Evolutionary conservation across 2,113 vertebrate species (phyloP), one percentile per base, ranked within the genome.

Genomic region (Percina caprodes): DNA sequence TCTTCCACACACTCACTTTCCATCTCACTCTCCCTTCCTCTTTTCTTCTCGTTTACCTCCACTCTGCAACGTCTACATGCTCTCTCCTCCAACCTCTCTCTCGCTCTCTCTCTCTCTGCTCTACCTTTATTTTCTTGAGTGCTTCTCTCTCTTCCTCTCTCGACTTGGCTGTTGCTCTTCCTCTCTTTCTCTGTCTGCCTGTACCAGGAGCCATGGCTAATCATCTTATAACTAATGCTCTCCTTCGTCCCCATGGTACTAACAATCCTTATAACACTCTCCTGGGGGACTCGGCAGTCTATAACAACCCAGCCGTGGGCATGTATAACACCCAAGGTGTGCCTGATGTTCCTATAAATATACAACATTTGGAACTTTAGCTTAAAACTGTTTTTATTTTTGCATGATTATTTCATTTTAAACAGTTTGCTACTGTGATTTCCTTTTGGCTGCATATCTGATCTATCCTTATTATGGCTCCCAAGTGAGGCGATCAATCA

Each of bases 291-390:
- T 97, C 97, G 85, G 97, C 97, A 91, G 98, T 99, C 96, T 99
- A 97, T 98, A 99, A 99, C 97, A 98, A 99, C 97, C 98, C 98
- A 93, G 96, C 97, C 92, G 96, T 97, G 96, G 98, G 97, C 97
- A 99, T 99, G 97, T 99, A 99, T 97, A 99, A 99, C 97, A 95
- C 97, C 94, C 98, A 98, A 99, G 98, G 98, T 99, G 97, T 98
- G 97, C 96, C 92, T 95, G 77, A 87, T 87, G 69, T 91, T 93
- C 65, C 82, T 92, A 70, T 72, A 51, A 75, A 69, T 63, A 71
- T 78, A 14, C 10, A 23, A 42, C 65, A 48, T 73, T 69, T 81
- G 18, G 4, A 81, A 80, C 67, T 66, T 78, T 77, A 48, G 52
- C 6, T 48, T 51, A 42, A 42, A 42, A 10, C 39, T 60, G 0